Conservation (phyloP, 1,140 invertebrate species). For the Caerostris extrusa region DNA sequence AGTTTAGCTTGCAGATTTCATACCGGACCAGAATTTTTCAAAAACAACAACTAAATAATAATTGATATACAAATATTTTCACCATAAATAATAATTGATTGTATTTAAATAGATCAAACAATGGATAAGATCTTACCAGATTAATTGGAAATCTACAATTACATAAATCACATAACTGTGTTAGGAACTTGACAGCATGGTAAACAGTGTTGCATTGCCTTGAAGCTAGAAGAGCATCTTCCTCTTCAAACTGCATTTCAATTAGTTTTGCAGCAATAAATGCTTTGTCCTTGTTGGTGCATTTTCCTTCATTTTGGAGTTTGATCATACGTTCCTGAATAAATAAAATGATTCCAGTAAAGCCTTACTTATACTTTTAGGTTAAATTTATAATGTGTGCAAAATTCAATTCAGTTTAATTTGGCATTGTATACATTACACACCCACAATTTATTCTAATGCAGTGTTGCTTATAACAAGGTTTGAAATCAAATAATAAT, state of each 20-base stretch:
- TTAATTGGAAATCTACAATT: constrained; percentile 91
- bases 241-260: constrained; percentile 87
- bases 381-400: too few species aligned
- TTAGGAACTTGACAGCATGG: constrained; percentile 90
- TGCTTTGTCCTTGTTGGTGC: constrained; percentile 82
- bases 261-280: constrained; percentile 89
- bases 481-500: too few species aligned
- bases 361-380: too few species aligned
- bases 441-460: too few species aligned
- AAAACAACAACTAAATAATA: too few species aligned
- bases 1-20: too few species aligned
- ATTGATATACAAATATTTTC: too few species aligned
- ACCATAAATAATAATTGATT: background rate
- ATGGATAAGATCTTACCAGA: constrained; percentile 84
- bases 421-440: too few species aligned
- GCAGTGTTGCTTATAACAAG: too few species aligned
- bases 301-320: constrained; percentile 68
- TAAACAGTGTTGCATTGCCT: constrained; percentile 91
- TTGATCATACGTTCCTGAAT: constrained; percentile 62
- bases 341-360: background rate
- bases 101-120: background rate
- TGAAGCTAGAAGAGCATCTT: constrained; percentile 90
- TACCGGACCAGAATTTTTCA: too few species aligned
- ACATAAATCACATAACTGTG: constrained; percentile 96
- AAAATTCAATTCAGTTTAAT: too few species aligned